Evolutionary conservation across 2,113 vertebrate species (phyloP).

Genomic region (Paracanthobrama guichenoti): DNA sequence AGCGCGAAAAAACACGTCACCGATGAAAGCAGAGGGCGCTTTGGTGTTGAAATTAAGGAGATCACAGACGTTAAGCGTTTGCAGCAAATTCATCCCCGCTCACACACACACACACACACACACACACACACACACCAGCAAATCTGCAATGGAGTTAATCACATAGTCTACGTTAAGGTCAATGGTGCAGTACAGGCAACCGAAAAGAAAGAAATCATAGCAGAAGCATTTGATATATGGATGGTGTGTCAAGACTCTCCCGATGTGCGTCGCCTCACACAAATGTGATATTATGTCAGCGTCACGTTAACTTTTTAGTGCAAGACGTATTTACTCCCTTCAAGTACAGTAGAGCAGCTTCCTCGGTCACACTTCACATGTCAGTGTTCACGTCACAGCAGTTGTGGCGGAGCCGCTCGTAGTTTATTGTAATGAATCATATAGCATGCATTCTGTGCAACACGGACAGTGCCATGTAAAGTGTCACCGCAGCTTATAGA

Average conservation of each 20-base stretch:
- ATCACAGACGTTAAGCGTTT: slow-evolving; percentile 78
- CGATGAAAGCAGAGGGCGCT: slow-evolving; percentile 81
- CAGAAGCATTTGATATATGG: slow-evolving; percentile 68
- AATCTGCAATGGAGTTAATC: slow-evolving; percentile 71
- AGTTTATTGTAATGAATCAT: neutral
- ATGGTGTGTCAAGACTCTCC: slow-evolving; percentile 61
- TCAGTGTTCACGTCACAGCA: slow-evolving; percentile 4
- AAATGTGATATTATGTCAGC: slow-evolving; percentile 50
- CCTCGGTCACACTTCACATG: slow-evolving; percentile 19
- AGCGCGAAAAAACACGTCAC: slow-evolving; percentile 72
- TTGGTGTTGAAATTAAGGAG: slow-evolving; percentile 80
- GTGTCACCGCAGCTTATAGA: slow-evolving; percentile 45
- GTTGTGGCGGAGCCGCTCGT: neutral
- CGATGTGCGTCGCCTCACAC: slow-evolving; percentile 62
- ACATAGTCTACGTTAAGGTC: slow-evolving; percentile 84
- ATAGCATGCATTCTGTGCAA: neutral
- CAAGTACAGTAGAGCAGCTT: slow-evolving; percentile 69
- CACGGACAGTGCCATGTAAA: slow-evolving; percentile 7
- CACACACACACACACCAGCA: slow-evolving; percentile 61
- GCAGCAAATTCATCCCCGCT: slow-evolving; percentile 69
- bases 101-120: slow-evolving; percentile 66
- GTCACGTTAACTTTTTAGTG: slow-evolving; percentile 68
- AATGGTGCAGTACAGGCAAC: slow-evolving; percentile 91
- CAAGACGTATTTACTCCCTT: slow-evolving; percentile 77
- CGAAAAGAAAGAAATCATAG: slow-evolving; percentile 73